Percentiles rank a stretch among this genome's conserved stretches.
These are phyloP conservation scores for Cisticola juncidis DNA, from an alignment of 2,113 vertebrate genomes.

Conservation along the genomic window DNA sequence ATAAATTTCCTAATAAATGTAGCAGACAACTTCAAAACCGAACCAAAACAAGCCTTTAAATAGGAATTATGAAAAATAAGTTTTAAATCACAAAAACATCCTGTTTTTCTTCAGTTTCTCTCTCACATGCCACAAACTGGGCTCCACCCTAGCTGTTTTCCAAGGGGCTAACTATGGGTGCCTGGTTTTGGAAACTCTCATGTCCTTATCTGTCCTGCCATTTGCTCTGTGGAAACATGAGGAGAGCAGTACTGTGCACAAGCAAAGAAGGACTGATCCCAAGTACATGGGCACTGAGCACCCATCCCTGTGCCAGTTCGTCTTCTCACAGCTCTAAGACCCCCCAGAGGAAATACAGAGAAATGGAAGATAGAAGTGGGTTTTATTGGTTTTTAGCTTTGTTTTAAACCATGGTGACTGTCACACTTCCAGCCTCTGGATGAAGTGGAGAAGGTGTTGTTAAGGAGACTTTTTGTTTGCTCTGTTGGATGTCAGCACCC, in stretches of 20 bases:
- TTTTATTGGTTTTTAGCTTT: not conserved
- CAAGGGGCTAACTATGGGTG: not conserved
- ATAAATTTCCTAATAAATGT: not conserved
- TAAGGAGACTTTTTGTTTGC: not conserved
- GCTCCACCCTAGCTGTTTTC: constrained; percentile 42
- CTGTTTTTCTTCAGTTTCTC: constrained; percentile 54
- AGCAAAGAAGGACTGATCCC: not conserved
- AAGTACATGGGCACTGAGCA: no score
- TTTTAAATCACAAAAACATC: constrained; percentile 42
- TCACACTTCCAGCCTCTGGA: not conserved
- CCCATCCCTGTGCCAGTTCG: not conserved
- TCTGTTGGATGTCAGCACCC: not conserved
- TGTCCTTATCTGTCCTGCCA: not conserved
- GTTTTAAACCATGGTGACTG: not conserved
- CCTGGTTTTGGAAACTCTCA: constrained; percentile 2
- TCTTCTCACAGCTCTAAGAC: not conserved
- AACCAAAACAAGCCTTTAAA: not conserved
- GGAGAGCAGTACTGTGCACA: not conserved
- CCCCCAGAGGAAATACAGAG: not conserved
- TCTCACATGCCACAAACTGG: not conserved
- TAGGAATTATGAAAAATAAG: constrained; percentile 14
- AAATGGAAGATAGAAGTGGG: not conserved
- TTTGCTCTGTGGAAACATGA: not conserved
- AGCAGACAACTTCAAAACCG: not conserved
- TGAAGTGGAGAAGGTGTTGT: not conserved